phyloP scores from a whole-genome alignment of 92 coral and sea anemone genomes.

The Anthopleura xanthogrammica region DNA sequence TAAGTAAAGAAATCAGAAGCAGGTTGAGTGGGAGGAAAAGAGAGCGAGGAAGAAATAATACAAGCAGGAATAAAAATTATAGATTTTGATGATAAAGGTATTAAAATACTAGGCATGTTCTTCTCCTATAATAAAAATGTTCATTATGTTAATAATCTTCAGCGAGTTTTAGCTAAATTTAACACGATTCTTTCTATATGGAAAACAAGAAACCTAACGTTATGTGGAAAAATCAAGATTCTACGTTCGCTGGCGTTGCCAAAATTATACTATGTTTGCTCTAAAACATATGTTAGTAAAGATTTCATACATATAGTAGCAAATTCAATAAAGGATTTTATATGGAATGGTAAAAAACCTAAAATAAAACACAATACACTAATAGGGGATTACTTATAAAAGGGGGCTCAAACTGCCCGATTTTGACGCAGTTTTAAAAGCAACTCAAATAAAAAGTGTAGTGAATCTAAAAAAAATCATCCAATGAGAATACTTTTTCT shows the following conservation, averaged over 20 bases:
- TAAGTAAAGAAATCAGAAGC: not conserved
- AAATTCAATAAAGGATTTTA: constrained; percentile 1
- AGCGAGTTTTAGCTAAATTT: constrained; percentile 10
- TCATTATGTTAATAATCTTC: not conserved
- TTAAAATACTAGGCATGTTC: constrained; percentile 7
- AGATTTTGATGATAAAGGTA: not conserved
- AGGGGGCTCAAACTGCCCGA: constrained; percentile 23
- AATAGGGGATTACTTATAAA: not conserved
- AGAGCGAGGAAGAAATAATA: not conserved
- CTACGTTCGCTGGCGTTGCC: constrained; percentile 15
- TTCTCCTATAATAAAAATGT: constrained; percentile 4
- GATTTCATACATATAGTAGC: not conserved
- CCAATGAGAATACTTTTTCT: not conserved
- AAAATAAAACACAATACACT: constrained; percentile 3
- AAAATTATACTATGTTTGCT: constrained; percentile 24
- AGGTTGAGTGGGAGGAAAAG: not conserved
- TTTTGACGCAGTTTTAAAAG: constrained; percentile 18
- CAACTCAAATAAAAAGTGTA: not conserved
- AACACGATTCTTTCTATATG: constrained; percentile 18
- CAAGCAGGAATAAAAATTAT: not conserved
- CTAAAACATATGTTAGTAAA: not conserved
- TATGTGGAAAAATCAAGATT: constrained; percentile 16
- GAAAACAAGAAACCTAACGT: constrained; percentile 6
- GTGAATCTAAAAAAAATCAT: not conserved
- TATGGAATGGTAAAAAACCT: not conserved